Conservation (phyloP, 2,797 vertebrate genomes). For the Helostoma temminkii region DNA sequence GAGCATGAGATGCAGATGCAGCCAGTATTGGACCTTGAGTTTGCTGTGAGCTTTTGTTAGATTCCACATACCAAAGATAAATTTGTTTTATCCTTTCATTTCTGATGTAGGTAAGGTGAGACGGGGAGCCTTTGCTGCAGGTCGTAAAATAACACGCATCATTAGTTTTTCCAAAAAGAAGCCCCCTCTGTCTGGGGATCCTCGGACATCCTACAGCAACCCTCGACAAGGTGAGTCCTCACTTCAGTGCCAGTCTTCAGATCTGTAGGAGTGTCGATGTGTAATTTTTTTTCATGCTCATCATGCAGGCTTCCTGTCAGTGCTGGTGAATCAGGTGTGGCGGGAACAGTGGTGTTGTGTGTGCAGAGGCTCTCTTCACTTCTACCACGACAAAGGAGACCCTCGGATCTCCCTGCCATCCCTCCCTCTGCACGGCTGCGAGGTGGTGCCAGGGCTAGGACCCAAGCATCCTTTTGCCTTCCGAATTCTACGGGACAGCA, state of each 20-base stretch:
- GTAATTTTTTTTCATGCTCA: neutral
- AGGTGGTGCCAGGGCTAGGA: constrained; percentile 92
- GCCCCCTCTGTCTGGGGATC: constrained; percentile 83
- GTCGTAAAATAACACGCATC: constrained; percentile 96
- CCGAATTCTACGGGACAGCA: constrained; percentile 87
- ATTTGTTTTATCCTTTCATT: neutral
- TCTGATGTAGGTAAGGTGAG: constrained; percentile 88
- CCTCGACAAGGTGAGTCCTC: constrained; percentile 89
- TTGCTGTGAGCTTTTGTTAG: neutral
- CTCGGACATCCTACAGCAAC: constrained; percentile 81
- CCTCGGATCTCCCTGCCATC: constrained; percentile 86
- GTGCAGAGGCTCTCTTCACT: constrained; percentile 89
- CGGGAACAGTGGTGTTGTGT: constrained; percentile 95
- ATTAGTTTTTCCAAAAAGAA: constrained; percentile 99
- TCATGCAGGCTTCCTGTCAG: constrained; percentile 88
- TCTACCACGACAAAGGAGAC: constrained; percentile 90
- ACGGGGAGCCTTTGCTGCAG: constrained; percentile 91
- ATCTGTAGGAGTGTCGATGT: accelerated
- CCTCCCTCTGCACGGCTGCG: constrained; percentile 88
- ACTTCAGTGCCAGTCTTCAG: neutral
- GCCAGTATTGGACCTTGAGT: neutral
- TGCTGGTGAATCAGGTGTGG: constrained; percentile 95
- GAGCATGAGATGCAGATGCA: neutral
- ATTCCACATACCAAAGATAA: neutral
- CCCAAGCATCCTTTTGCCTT: constrained; percentile 97